phyloP scores from a whole-genome alignment of 2,888 invertebrate genomes.

The Dusona sp. region DNA sequence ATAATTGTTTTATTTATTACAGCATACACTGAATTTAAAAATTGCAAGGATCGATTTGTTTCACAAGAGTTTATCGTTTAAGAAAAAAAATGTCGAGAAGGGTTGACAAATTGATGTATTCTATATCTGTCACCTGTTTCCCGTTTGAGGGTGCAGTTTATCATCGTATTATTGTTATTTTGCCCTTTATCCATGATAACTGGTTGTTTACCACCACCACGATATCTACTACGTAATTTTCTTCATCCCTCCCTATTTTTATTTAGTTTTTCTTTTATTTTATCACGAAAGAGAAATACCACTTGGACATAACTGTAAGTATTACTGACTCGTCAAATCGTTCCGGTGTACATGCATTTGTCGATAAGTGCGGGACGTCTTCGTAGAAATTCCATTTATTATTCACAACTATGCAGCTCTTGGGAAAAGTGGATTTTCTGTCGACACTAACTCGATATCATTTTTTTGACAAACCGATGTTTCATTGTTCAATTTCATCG shows the following conservation, averaged over 20 bases:
- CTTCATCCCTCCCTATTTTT: neutral
- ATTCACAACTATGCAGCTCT: neutral
- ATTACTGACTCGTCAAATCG: neutral
- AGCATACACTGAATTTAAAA: neutral
- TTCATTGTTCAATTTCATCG: neutral
- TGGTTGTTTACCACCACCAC: constrained; percentile 6
- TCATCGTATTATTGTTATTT: constrained; percentile 14
- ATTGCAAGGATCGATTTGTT: neutral
- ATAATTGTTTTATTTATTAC: neutral
- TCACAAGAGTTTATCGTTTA: neutral
- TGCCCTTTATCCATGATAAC: neutral
- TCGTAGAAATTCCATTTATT: neutral
- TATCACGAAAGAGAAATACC: neutral
- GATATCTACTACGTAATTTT: neutral
- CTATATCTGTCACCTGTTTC: neutral
- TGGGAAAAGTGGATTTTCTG: neutral
- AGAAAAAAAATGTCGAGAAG: constrained; percentile 2
- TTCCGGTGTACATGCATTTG: neutral
- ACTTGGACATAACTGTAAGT: constrained; percentile 6
- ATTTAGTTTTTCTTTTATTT: neutral
- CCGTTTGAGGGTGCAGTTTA: neutral
- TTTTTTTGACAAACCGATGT: neutral
- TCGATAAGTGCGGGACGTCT: neutral
- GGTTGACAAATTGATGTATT: constrained; percentile 11
- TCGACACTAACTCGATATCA: neutral